phyloP scores from a whole-genome alignment of 2,797 vertebrate genomes.

The Oreonectes daqikongensis region DNA sequence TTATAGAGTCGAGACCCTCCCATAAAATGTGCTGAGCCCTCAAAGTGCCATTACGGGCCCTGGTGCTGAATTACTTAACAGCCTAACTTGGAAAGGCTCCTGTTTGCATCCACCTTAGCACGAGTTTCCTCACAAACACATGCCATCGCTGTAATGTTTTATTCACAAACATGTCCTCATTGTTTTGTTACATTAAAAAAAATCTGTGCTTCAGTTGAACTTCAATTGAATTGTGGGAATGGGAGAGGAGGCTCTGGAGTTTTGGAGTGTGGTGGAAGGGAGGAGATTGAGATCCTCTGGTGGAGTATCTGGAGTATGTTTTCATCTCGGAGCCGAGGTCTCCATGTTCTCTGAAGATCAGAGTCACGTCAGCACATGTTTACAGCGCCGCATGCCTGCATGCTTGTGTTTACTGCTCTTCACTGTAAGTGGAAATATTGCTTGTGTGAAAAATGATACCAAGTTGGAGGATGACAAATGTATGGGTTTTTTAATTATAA shows the following conservation, averaged over 20 bases:
- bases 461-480: neutral
- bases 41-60: constrained; percentile 62
- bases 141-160: constrained; percentile 9
- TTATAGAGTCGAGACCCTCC: constrained; percentile 70
- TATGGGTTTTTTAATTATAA: neutral
- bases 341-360: constrained; percentile 16
- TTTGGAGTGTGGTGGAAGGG: neutral
- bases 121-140: neutral
- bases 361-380: constrained; percentile 42
- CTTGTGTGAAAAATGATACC: neutral
- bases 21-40: constrained; percentile 71
- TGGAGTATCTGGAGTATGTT: constrained; percentile 12
- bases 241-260: neutral
- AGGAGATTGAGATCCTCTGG: neutral
- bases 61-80: constrained; percentile 68
- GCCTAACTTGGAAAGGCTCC: constrained; percentile 61
- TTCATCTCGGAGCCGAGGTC: neutral
- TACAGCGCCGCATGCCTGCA: constrained; percentile 14
- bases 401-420: constrained; percentile 21
- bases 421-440: constrained; percentile 9
- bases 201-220: neutral
- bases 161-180: constrained; percentile 1
- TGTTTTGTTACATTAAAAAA: constrained; percentile 4
- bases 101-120: constrained; percentile 7
- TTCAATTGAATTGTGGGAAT: constrained; percentile 1